Base-by-base conservation (phyloP, 2,888 invertebrate genomes). In the Platynereis dumerilii region DNA sequence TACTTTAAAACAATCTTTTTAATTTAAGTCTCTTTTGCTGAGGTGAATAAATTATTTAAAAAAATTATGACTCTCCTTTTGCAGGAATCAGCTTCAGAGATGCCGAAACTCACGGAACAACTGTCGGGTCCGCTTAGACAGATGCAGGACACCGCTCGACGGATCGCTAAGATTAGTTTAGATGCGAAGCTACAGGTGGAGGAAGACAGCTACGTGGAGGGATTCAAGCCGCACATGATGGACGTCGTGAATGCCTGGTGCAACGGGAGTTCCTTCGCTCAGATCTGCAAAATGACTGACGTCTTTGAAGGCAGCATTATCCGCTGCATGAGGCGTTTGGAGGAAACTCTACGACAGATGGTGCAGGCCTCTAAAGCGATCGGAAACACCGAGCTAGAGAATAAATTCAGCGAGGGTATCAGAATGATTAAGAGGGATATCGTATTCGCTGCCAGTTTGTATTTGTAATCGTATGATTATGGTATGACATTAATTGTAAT, bases 401-500 rank as follows among this genome's bases (percentile, higher is more conserved):
- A 92, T 78, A 98, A 97, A 86, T 98, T 98, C 85, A 91, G 92
- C 73, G 93, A 94, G 80, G 85, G 80, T 42, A 85, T 96, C 73
- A 92, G 91, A 78, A 85, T 93, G 70, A 89, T 99, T 65, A 99
- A 99, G 85, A 88, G 99, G 73, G 99, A 99, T 84, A 99, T 99
- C 81, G 94, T 99, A n/a, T 99, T 99, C 86, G 99, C 99, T 26
- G 97, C 98, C 65, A 97, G 96, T 85, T 88, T 99, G 60, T 99
- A 99, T 85, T 87, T 96, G 75, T 94, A 63, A 75, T 57, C n/a
- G n/a, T n/a, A n/a, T n/a, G n/a, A n/a, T n/a, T n/a, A n/a, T n/a
- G n/a, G n/a, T n/a, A n/a, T n/a, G n/a, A n/a, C n/a, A n/a, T n/a
- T n/a, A n/a, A n/a, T n/a, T n/a, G n/a, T n/a, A n/a, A n/a, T n/a